Evolutionary conservation across 2,797 vertebrate species (phyloP).

Genomic region (Moxostoma hubbsi): DNA sequence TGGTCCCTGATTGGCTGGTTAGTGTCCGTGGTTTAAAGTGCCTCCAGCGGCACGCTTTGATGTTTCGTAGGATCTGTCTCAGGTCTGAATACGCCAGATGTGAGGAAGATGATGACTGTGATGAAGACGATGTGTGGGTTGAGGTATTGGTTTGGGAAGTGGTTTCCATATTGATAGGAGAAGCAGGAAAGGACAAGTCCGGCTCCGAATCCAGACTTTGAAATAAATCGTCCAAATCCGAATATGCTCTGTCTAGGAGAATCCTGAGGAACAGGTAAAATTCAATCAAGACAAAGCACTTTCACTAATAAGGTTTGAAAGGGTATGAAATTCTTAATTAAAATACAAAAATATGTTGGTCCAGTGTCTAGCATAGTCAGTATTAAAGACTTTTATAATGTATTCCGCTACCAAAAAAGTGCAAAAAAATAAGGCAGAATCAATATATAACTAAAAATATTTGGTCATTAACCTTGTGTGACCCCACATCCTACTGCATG

Average conservation of each 20-base stretch:
- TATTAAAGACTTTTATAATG: too few relatives aligned
- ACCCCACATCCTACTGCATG: too few relatives aligned
- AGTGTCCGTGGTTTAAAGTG: constrained; percentile 99
- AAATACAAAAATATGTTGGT: too few relatives aligned
- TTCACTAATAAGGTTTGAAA: too few relatives aligned
- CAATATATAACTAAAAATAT: too few relatives aligned
- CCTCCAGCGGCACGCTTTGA: constrained; percentile 97
- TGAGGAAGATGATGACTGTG: constrained; percentile 54
- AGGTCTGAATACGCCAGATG: constrained; percentile 78
- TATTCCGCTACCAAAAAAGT: too few relatives aligned
- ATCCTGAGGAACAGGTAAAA: constrained; percentile 75
- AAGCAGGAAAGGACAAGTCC: constrained; percentile 73
- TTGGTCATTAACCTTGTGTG: too few relatives aligned
- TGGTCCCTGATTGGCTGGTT: constrained; percentile 86
- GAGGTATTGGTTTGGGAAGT: constrained; percentile 91
- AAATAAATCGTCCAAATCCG: constrained; percentile 83
- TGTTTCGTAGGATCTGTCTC: constrained; percentile 95
- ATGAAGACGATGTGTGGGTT: constrained; percentile 58
- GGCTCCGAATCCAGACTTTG: constrained; percentile 83
- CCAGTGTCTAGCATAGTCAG: too few relatives aligned
- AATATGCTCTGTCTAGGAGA: constrained; percentile 91
- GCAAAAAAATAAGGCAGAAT: too few relatives aligned
- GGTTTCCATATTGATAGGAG: constrained; percentile 83
- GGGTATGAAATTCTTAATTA: too few relatives aligned
- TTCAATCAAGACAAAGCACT: background rate